Evolutionary conservation across 2,888 invertebrate genomes (phyloP), one percentile per base, ranked within the genome.

Genomic region (Macrophya annulata): DNA sequence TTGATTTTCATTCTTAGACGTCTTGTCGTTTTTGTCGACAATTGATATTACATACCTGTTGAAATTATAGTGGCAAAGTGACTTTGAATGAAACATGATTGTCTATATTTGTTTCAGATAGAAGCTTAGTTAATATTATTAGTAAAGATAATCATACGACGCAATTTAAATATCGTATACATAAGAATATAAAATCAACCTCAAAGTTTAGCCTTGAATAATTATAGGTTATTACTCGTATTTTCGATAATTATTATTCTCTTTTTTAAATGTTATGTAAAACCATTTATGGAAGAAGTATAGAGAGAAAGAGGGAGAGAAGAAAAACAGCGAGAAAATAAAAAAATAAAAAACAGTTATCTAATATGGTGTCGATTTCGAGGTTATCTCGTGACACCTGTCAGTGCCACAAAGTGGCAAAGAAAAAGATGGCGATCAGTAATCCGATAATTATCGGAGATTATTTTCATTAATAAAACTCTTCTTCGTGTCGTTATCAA

Each of bases 351-450:
- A 31, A 31, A 31, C 31, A 31, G 48, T 62, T 3, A 62, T 62
- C 21, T 62, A 62, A 62, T 15, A 17, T 37, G 37, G 25, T 55
- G 17, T 55, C 55, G 68, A 68, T 68, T 68, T 62, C 55, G 62
- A 68, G 68, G 68, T 68, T 68, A 68, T 37, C 37, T 68, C 68
- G 31, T 68, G 68, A 37, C 68, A 68, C 68, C 37, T 68, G 68
- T 68, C 68, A 62, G 25, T 25, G 25, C 12, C 62, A 68, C 62
- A 62, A 62, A 10, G 25, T 12, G 25, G 25, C 25, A 10, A 15
- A 37, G 37, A 37, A 15, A 37, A 68, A 68, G 68, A 68, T 68
- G 68, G 68, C 68, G 37, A 68, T 37, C 17, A 37, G 37, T 68
- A 31, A 37, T 68, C 6, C 37, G 37, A 31, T n/a, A 37, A 17